phyloP scores from a whole-genome alignment of 2,888 invertebrate species.

The Eupithecia subumbrata region DNA sequence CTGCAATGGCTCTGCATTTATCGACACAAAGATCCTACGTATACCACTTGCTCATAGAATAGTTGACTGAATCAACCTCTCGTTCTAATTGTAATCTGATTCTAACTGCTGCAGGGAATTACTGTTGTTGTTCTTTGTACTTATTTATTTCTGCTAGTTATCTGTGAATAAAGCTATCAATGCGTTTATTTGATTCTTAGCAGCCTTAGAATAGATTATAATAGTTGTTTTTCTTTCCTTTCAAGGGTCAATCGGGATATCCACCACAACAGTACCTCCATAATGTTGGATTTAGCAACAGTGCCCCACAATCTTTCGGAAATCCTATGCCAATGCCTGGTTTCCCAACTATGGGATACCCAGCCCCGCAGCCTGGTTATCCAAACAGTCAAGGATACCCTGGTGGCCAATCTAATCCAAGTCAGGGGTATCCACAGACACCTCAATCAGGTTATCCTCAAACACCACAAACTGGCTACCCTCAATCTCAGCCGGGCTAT shows the following conservation, averaged over 20 bases:
- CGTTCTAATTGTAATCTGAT: conserved; percentile 15
- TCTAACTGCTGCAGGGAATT: conserved; percentile 27
- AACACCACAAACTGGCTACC: conserved; percentile 46
- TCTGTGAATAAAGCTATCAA: neutral
- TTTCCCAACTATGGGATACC: conserved; percentile 73
- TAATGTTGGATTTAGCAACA: conserved; percentile 78
- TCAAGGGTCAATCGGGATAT: conserved; percentile 83
- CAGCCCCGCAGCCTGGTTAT: conserved; percentile 67
- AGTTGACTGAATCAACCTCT: neutral
- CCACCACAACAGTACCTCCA: conserved; percentile 78
- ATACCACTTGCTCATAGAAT: neutral
- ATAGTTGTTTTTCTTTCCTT: conserved; percentile 60
- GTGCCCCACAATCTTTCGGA: conserved; percentile 79
- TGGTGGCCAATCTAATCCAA: neutral
- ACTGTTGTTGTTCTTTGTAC: neutral
- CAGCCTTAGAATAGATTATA: conserved; percentile 45
- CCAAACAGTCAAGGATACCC: conserved; percentile 66
- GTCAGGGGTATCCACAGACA: conserved; percentile 57
- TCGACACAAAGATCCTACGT: neutral
- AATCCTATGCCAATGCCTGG: conserved; percentile 80
- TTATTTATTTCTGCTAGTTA: neutral
- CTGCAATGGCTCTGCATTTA: neutral
- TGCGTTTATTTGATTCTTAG: conserved; percentile 22
- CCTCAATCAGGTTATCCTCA: conserved; percentile 43
- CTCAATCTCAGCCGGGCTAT: conserved; percentile 47